These are phyloP conservation scores for Saguinus midas DNA, from an alignment of 2,113 vertebrate species.

Conservation along the genomic window DNA sequence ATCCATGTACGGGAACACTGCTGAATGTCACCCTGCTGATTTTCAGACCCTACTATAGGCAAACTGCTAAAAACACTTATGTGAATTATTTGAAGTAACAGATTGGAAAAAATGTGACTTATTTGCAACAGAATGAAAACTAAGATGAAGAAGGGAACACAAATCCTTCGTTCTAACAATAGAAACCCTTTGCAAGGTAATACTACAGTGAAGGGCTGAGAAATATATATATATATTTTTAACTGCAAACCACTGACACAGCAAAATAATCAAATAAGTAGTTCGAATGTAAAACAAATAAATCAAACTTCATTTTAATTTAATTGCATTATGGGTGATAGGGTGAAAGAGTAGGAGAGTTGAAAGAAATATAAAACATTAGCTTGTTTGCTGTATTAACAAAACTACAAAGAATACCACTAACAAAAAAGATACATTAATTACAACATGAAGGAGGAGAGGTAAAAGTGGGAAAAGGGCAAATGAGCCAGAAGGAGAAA, in stretches of 20 bases:
- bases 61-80: slow-evolving; percentile 13
- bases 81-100: not conserved
- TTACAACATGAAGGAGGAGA: not conserved
- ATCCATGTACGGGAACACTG: slow-evolving; percentile 37
- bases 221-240: not conserved
- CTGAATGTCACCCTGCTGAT: slow-evolving; percentile 48
- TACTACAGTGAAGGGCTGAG: not conserved
- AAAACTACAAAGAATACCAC: not conserved
- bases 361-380: not conserved
- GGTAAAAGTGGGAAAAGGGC: not conserved
- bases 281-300: not conserved
- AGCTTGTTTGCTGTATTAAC: not conserved
- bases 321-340: not conserved
- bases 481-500: not conserved
- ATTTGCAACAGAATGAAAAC: not conserved
- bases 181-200: not conserved
- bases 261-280: not conserved
- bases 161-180: not conserved
- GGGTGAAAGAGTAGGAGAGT: not conserved
- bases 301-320: not conserved
- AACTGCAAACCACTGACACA: not conserved
- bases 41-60: not conserved
- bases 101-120: not conserved
- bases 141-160: not conserved
- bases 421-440: not conserved